phyloP scores from a whole-genome alignment of 2,113 vertebrate species.

The Sminthopsis crassicaudata region DNA sequence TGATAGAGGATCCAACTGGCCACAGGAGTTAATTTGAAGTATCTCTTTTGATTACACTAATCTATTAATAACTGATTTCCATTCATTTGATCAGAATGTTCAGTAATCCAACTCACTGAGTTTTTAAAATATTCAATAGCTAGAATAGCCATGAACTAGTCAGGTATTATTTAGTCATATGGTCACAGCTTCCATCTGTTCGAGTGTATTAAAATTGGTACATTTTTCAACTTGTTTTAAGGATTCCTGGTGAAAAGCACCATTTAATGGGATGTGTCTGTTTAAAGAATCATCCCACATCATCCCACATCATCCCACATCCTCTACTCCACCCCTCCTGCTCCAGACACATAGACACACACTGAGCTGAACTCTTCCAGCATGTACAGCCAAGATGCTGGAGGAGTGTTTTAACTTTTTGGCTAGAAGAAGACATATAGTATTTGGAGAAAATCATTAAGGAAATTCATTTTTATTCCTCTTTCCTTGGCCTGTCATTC shows the following conservation, averaged over 20 bases:
- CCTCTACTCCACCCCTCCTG: neutral
- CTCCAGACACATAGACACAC: neutral
- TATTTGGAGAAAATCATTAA: neutral
- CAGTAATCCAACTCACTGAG: neutral
- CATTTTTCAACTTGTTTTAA: neutral
- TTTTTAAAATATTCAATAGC: neutral
- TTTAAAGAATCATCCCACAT: neutral
- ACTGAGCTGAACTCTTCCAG: neutral
- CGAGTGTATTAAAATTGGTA: neutral
- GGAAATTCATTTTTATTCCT: neutral
- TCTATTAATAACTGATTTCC: neutral
- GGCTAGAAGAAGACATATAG: neutral
- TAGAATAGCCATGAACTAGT: conserved; percentile 38
- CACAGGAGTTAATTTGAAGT: neutral
- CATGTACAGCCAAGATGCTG: neutral
- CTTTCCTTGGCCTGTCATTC: neutral
- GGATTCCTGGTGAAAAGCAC: neutral
- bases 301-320: neutral
- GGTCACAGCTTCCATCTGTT: neutral
- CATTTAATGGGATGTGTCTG: neutral
- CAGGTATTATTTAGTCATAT: conserved; percentile 40
- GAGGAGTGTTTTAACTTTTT: neutral
- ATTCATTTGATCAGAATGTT: neutral
- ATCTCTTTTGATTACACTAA: neutral
- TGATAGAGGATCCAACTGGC: neutral